These are phyloP conservation scores for Aspidapion aeneum DNA, from an alignment of 2,888 invertebrate species.

Conservation along the genomic window DNA sequence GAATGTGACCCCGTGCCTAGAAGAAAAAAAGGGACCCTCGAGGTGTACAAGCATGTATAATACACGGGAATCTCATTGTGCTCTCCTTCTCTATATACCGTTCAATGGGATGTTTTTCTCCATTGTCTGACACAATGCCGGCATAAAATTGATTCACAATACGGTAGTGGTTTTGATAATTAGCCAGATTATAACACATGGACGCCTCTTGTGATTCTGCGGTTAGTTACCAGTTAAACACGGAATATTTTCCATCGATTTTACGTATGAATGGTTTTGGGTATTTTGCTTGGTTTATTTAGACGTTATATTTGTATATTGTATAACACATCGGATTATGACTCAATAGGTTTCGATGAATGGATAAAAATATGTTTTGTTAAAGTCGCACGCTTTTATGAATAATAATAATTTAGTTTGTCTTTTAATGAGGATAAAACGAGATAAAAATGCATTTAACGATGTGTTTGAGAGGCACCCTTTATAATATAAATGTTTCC, in stretches of 20 bases:
- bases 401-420: background rate
- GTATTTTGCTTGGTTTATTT: background rate
- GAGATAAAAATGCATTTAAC: background rate
- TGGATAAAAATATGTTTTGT: background rate
- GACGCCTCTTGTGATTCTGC: constrained; percentile 37
- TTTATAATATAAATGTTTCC: background rate
- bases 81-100: constrained; percentile 24
- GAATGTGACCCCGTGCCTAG: constrained; percentile 3
- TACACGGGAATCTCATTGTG: constrained; percentile 7
- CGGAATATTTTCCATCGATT: constrained; percentile 20
- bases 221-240: constrained; percentile 20
- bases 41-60: constrained; percentile 17
- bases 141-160: constrained; percentile 41
- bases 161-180: constrained; percentile 41
- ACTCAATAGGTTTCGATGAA: background rate
- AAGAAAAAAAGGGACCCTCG: constrained; percentile 15
- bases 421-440: background rate
- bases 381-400: constrained; percentile 2
- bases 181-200: constrained; percentile 45
- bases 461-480: background rate
- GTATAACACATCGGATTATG: background rate
- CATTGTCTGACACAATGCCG: constrained; percentile 41
- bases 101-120: constrained; percentile 44
- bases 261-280: constrained; percentile 18
- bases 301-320: background rate